These are phyloP conservation scores for Stenodera caucasica DNA, from an alignment of 2,888 invertebrate genomes.

Conservation along the genomic window DNA sequence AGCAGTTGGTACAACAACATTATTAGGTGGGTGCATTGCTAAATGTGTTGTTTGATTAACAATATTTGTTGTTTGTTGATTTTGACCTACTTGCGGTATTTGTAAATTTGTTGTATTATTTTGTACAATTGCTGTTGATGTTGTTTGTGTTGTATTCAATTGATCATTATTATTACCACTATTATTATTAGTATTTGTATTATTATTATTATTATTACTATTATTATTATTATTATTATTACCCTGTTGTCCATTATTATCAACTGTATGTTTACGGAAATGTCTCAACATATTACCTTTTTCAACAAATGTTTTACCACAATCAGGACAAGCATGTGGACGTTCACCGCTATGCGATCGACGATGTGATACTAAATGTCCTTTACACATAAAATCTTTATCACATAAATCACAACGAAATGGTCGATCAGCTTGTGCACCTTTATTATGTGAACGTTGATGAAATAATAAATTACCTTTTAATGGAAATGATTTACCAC, in stretches of 20 bases:
- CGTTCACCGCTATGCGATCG: constrained; percentile 73
- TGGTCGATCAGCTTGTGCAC: constrained; percentile 54
- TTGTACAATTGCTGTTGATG: constrained; percentile 51
- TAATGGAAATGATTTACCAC: constrained; percentile 83
- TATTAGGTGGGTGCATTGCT: constrained; percentile 49
- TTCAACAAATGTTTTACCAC: constrained; percentile 79
- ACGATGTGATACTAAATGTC: constrained; percentile 80
- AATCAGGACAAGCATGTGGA: constrained; percentile 68
- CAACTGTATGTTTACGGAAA: constrained; percentile 69
- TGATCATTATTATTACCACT: constrained; percentile 20
- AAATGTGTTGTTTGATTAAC: constrained; percentile 43
- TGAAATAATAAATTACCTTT: constrained; percentile 83
- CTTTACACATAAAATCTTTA: constrained; percentile 87
- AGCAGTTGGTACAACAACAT: constrained; percentile 60
- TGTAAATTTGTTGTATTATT: constrained; percentile 42
- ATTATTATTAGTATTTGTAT: constrained; percentile 46
- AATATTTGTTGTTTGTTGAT: constrained; percentile 48
- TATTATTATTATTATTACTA: constrained; percentile 46
- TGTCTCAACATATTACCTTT: constrained; percentile 77
- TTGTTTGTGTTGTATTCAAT: constrained; percentile 20
- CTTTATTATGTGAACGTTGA: constrained; percentile 81
- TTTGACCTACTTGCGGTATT: constrained; percentile 49
- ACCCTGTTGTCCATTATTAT: constrained; percentile 45
- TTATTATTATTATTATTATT: constrained; percentile 47
- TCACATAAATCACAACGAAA: constrained; percentile 82